Evolutionary conservation across 2,113 vertebrate genomes (phyloP), one percentile per base, ranked within the genome.

Genomic region (Ondatra zibethicus): DNA sequence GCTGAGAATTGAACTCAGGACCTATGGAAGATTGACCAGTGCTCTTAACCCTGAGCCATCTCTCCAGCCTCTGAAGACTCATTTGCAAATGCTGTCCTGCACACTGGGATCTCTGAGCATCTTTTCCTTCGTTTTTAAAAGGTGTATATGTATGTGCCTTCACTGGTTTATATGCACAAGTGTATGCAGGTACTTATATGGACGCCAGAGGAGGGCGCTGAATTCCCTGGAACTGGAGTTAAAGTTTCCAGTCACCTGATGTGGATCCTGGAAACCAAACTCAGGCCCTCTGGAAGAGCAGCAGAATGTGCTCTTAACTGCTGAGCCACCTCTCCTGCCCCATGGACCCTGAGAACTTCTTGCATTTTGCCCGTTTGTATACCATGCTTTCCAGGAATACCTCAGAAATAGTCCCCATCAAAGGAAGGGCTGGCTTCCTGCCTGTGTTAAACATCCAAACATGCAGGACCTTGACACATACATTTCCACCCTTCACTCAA

Each of bases 321-420:
- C 80, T 82, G 52, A 61, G 80, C 23, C 80, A 31, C 33, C 42
- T 70, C 82, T 33, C 66, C 90, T 85, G 12, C 5, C 81, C 55
- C n/a, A 27, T 0, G 23, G 13, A 27, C 42, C 25, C 58, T 3
- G 13, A 31, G 25, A 7, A 29, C 9, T 84, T 31, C 58, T 63
- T 61, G n/a, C 3, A 61, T 88, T 86, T 92, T 52, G 75, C 10
- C 76, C 65, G 16, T 14, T 77, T 78, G 14, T 2, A 2, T 89
- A 61, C 63, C 33, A 8, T 45, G 78, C 76, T 96, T 92, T 95
- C 70, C 23, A n/a, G 23, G 66, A 81, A 39, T 52, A 91, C 93
- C 85, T 96, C 91, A 94, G 52, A 95, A 68, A 82, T 3, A 78
- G 13, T 31, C 70, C 80, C 10, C 19, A 58, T 91, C 65, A 76